Base-by-base conservation (phyloP, 1,140 invertebrate genomes). In the Ceratoteleas bidentatus region DNA sequence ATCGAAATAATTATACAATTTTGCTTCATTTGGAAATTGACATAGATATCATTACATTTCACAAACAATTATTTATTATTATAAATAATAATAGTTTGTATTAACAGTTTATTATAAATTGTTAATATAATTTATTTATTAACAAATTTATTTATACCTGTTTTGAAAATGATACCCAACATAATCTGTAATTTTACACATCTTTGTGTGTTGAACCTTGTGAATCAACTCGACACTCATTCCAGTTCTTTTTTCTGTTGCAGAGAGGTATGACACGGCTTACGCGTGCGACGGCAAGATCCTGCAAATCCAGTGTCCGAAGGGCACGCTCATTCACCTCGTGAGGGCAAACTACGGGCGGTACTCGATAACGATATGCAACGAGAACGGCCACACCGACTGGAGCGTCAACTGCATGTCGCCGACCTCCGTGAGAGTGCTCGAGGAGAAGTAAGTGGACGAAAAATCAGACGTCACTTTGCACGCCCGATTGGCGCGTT, bases 401-500 rank as follows among this genome's bases (percentile, higher is more conserved):
- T 98, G 97, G 97, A 97, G 96, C 91, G 96, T 98, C 83, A 97
- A 98, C 91, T 99, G 98, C 90, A 97, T 97, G 95, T 96, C 96
- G 54, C 95, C 94, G 16, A 96, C 95, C 87, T 96, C 95, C 61
- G 93, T 96, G 77, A 92, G 95, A 49, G 96, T 97, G 60, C 93
- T 97, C 61, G 95, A 96, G 89, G 94, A 93, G 92, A 96, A 93
- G 96, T 96, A 93, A 92, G 93, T 90, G 66, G 57, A 62, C 68
- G 68, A 76, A 76, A 81, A 81, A 70, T 76, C 76, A 83, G 54
- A 60, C 64, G 57, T 75, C 70, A 70, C 50, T 77, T 69, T 56
- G 75, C 81, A 69, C 75, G 74, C 64, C 50, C 74, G 57, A 78
- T 64, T 73, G 73, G 70, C 53, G 54, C 57, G 15, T 75, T 77